These are phyloP conservation scores for Apodemus sylvaticus DNA, from an alignment of 2,113 vertebrate genomes.

Conservation along the genomic window DNA sequence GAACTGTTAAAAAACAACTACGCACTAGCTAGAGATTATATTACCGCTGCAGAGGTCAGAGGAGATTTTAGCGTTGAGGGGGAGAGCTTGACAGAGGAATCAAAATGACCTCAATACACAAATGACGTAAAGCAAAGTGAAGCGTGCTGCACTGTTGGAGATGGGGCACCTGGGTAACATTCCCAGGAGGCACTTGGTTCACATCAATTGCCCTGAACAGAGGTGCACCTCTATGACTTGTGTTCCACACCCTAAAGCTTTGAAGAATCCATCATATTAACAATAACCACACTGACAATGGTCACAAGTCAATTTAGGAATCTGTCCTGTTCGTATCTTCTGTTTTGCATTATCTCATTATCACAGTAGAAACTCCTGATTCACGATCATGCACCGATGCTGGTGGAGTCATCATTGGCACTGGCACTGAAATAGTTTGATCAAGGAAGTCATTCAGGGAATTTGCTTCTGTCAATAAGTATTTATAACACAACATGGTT, in stretches of 20 bases:
- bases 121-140: neutral
- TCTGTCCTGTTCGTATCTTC: neutral
- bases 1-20: conserved; percentile 44
- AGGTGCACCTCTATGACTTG: accelerated
- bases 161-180: neutral
- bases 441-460: neutral
- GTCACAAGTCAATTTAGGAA: neutral
- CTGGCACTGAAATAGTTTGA: neutral
- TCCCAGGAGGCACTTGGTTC: accelerated
- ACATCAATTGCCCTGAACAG: accelerated
- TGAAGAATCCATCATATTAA: neutral
- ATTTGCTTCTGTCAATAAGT: neutral
- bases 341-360: neutral
- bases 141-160: accelerated
- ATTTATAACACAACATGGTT: neutral
- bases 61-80: conserved; percentile 14
- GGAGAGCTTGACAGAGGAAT: neutral
- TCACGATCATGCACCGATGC: neutral
- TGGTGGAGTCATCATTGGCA: neutral
- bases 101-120: neutral
- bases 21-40: neutral
- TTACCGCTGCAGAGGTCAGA: conserved; percentile 56
- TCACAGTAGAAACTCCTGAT: neutral
- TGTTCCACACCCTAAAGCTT: neutral
- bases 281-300: neutral